These are phyloP conservation scores for Gymnorhina tibicen DNA, from an alignment of 2,113 vertebrate species.

Conservation along the genomic window DNA sequence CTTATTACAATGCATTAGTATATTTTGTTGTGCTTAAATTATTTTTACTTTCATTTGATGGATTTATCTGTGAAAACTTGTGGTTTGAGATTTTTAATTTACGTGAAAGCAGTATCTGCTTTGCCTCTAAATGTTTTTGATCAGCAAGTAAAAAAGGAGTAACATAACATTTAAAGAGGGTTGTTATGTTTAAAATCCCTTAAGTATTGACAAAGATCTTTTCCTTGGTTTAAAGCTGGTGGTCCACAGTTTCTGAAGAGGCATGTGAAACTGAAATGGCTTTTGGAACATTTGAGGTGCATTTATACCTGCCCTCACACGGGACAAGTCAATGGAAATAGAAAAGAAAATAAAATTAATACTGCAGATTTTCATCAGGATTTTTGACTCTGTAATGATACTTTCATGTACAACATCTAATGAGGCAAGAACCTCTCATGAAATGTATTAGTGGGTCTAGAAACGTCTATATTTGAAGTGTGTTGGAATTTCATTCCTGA, in stretches of 20 bases:
- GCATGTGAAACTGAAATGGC: neutral
- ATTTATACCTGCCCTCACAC: neutral
- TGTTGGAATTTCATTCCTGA: neutral
- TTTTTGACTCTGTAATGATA: neutral
- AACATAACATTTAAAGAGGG: neutral
- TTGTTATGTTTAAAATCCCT: neutral
- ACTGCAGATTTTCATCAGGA: neutral
- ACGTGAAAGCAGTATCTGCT: neutral
- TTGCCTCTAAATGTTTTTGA: neutral
- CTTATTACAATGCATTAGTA: neutral
- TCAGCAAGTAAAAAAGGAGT: neutral
- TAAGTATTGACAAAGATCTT: neutral
- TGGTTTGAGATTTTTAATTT: neutral
- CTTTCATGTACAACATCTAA: neutral
- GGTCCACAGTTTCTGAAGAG: neutral
- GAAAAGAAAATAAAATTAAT: neutral
- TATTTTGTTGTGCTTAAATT: neutral
- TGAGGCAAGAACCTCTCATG: neutral
- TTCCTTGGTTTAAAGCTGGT: neutral
- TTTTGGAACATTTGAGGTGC: neutral
- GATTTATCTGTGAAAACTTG: neutral
- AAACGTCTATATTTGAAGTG: neutral
- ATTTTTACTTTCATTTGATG: neutral
- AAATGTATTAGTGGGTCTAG: neutral
- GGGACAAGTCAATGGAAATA: neutral